phyloP scores from a whole-genome alignment of 2,797 vertebrate species.

The Ceyx erithaca region DNA sequence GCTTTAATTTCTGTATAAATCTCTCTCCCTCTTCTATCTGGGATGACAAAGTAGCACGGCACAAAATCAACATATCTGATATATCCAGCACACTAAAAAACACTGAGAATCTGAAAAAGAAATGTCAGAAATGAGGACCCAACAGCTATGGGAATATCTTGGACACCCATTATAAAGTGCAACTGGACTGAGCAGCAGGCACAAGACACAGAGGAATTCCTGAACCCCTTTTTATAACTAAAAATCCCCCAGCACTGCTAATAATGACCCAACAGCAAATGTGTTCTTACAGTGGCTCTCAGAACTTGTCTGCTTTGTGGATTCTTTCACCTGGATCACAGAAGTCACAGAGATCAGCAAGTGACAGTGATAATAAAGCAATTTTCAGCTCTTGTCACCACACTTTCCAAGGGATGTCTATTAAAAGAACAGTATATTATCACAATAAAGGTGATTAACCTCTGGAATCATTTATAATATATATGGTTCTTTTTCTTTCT shows the following conservation, averaged over 20 bases:
- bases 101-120: neutral
- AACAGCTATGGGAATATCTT: neutral
- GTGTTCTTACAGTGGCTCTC: neutral
- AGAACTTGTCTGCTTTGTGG: neutral
- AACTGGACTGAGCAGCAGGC: neutral
- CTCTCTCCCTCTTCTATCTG: neutral
- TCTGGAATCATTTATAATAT: neutral
- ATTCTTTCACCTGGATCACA: neutral
- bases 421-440: neutral
- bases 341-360: neutral
- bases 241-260: neutral
- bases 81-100: conserved; percentile 9
- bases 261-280: neutral
- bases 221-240: neutral
- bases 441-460: neutral
- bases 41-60: neutral
- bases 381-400: neutral
- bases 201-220: neutral
- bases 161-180: neutral
- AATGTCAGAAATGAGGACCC: neutral
- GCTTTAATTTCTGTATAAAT: conserved; percentile 52
- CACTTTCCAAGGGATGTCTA: neutral
- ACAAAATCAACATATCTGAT: neutral
- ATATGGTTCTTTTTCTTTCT: neutral
- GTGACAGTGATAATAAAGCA: neutral